Percentiles rank a stretch among this genome's conserved stretches.
phyloP scores from a whole-genome alignment of 2,113 vertebrate species.

The Athene cunicularia region DNA sequence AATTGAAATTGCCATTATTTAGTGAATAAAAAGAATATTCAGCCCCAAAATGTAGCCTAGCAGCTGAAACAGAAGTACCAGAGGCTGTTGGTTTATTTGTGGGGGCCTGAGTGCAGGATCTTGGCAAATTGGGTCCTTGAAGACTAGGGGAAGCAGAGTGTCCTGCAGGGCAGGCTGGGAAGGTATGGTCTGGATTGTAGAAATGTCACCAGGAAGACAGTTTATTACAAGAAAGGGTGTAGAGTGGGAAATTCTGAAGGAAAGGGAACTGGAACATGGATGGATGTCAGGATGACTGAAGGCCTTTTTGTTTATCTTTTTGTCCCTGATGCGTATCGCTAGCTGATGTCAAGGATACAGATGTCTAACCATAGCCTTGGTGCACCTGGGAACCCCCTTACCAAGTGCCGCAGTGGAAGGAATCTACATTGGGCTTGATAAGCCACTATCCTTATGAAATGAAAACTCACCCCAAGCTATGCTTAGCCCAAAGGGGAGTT shows the following conservation, averaged over 20 bases:
- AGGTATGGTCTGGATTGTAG: neutral
- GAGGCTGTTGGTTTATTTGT: neutral
- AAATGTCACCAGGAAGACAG: neutral
- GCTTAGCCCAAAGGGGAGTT: neutral
- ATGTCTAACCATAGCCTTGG: neutral
- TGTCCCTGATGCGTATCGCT: neutral
- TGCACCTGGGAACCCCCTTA: neutral
- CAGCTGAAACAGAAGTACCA: neutral
- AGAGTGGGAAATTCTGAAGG: neutral
- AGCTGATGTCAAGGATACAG: neutral
- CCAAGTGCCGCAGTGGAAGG: accelerated
- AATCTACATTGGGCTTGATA: neutral
- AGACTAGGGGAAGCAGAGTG: neutral
- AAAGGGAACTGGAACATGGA: neutral
- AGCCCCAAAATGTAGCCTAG: neutral
- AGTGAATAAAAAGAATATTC: neutral
- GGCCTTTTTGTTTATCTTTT: neutral
- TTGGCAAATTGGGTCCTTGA: neutral
- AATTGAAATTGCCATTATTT: neutral
- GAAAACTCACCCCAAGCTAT: neutral
- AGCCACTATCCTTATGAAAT: neutral
- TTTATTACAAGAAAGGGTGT: neutral
- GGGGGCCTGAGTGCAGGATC: accelerated
- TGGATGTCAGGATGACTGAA: neutral
- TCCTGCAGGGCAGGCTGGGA: neutral